Evolutionary conservation across 2,888 invertebrate species (phyloP).

Genomic region (Heterodera filipjevi): DNA sequence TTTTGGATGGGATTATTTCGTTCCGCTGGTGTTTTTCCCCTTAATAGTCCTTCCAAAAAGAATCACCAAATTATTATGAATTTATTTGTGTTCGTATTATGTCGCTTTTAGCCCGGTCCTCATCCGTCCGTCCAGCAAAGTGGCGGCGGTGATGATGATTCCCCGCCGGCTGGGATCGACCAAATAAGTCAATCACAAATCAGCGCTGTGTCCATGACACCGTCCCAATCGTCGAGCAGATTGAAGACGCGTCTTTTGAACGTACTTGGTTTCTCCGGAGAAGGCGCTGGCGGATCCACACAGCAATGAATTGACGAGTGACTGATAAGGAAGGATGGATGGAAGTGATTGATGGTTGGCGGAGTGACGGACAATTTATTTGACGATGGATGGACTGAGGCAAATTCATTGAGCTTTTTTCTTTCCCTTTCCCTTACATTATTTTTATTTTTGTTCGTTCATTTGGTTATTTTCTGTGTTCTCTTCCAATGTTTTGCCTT

Average conservation of each 20-base stretch:
- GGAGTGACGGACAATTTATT: not conserved
- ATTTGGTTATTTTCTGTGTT: not conserved
- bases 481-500: not conserved
- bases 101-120: not conserved
- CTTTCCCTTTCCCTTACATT: not conserved
- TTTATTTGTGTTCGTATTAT: not conserved
- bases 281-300: slow-evolving; percentile 4
- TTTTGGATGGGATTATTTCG: not conserved
- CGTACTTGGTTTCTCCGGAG: slow-evolving; percentile 45
- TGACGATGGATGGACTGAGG: not conserved
- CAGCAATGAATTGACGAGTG: too few species aligned
- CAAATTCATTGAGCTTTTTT: not conserved
- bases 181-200: slow-evolving; percentile 37
- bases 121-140: slow-evolving; percentile 5
- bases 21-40: not conserved
- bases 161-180: not conserved
- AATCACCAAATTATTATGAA: too few species aligned
- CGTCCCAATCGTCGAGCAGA: slow-evolving; percentile 42
- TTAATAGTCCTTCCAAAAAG: too few species aligned
- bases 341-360: not conserved
- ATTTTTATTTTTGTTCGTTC: not conserved
- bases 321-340: not conserved
- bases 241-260: slow-evolving; percentile 48
- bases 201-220: slow-evolving; percentile 41
- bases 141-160: not conserved